These are phyloP conservation scores for Toxostoma redivivum DNA, from an alignment of 2,113 vertebrate species.

Conservation along the genomic window DNA sequence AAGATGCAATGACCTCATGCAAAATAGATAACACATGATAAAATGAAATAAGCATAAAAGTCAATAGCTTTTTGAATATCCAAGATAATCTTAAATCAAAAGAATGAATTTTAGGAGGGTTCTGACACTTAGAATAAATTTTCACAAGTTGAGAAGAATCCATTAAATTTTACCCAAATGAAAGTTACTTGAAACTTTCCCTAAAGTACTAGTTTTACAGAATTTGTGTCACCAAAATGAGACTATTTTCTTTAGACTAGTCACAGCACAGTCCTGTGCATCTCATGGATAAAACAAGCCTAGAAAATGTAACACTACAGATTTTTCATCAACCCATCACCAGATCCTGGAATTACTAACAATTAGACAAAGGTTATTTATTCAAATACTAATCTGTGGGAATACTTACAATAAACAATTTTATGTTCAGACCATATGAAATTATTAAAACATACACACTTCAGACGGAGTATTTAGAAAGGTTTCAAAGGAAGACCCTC, in stretches of 20 bases:
- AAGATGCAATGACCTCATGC: neutral
- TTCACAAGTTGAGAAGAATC: neutral
- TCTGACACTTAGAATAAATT: neutral
- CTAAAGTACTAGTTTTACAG: neutral
- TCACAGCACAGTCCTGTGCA: neutral
- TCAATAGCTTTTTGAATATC: neutral
- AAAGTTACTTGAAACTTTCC: neutral
- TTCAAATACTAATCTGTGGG: neutral
- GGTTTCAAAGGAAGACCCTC: conserved; percentile 6
- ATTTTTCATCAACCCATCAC: neutral
- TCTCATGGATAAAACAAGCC: neutral
- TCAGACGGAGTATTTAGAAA: neutral
- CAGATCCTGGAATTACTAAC: neutral
- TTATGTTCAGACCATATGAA: neutral
- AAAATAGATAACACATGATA: neutral
- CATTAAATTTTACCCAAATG: neutral
- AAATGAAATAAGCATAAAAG: neutral
- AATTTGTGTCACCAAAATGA: neutral
- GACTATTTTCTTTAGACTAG: neutral
- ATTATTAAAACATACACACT: neutral
- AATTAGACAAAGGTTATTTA: neutral
- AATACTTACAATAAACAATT: neutral
- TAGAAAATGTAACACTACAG: neutral
- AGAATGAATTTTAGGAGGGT: neutral
- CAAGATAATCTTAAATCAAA: neutral